A percentile compares a stretch with the other conserved stretches of the same genome.
phyloP scores from a whole-genome alignment of 2,888 invertebrate genomes.

The Chalcis sispes region DNA sequence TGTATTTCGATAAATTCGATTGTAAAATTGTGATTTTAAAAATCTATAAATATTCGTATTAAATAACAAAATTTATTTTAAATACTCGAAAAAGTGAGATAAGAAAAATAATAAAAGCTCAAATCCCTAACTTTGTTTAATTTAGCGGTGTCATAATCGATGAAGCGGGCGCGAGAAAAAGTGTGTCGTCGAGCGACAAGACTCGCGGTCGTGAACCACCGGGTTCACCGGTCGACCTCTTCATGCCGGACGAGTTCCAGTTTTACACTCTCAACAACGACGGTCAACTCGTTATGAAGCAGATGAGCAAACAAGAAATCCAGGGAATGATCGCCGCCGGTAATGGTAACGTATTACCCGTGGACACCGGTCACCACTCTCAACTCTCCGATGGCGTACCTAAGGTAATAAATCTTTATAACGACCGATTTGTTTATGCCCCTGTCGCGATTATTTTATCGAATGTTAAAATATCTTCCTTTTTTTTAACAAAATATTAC shows the following conservation, averaged over 20 bases:
- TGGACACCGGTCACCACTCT: constrained; percentile 67
- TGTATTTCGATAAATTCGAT: no score
- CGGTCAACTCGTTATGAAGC: constrained; percentile 87
- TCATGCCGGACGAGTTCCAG: constrained; percentile 90
- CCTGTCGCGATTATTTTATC: neutral
- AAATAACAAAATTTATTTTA: no score
- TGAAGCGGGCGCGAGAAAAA: constrained; percentile 37
- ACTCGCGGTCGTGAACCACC: constrained; percentile 62
- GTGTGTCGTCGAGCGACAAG: neutral
- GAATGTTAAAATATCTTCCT: no score
- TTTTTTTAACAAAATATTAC: no score
- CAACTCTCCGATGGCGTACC: constrained; percentile 65
- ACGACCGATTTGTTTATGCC: neutral
- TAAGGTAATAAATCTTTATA: constrained; percentile 61
- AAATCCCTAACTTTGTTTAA: neutral
- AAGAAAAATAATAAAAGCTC: neutral
- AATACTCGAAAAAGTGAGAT: no score
- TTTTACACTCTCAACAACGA: constrained; percentile 92
- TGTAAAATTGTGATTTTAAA: no score
- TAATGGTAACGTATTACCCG: constrained; percentile 79
- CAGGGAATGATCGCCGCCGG: constrained; percentile 90
- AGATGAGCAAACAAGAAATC: constrained; percentile 91
- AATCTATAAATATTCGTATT: no score
- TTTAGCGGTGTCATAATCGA: constrained; percentile 40
- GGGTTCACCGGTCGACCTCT: constrained; percentile 85